Conservation (phyloP, 2,888 invertebrate species). For the Agriopis marginaria region DNA sequence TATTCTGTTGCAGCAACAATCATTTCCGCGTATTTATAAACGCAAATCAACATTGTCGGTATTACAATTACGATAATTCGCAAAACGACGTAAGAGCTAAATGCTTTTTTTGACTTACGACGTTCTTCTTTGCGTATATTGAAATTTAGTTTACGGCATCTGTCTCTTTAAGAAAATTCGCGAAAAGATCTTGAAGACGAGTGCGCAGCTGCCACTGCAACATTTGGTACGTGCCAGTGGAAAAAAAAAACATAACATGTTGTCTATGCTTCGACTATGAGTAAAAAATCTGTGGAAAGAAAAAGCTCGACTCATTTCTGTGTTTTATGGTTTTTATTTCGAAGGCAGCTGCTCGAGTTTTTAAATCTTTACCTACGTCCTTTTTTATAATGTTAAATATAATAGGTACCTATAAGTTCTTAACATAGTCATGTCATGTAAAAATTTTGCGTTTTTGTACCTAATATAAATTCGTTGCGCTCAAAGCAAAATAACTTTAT, state of each 20-base stretch:
- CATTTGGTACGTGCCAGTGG: slow-evolving; percentile 81
- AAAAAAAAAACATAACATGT: slow-evolving; percentile 62
- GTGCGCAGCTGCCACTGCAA: slow-evolving; percentile 72
- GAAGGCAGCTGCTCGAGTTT: slow-evolving; percentile 25
- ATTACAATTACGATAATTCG: slow-evolving; percentile 17
- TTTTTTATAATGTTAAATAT: too few relatives aligned
- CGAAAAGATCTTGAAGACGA: slow-evolving; percentile 68
- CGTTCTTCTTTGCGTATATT: slow-evolving; percentile 44
- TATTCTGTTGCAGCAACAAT: slow-evolving; percentile 12
- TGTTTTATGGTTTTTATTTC: slow-evolving; percentile 35
- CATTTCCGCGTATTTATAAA: slow-evolving; percentile 19
- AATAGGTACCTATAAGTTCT: too few relatives aligned
- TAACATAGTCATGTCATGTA: background rate
- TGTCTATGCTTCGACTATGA: slow-evolving; percentile 45
- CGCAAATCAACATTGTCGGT: slow-evolving; percentile 31
- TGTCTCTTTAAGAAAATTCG: slow-evolving; percentile 74
- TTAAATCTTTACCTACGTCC: background rate
- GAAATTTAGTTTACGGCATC: slow-evolving; percentile 56
- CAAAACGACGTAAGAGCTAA: slow-evolving; percentile 39
- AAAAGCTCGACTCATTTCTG: slow-evolving; percentile 33
- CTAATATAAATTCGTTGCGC: slow-evolving; percentile 12
- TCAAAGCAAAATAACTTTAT: slow-evolving; percentile 20
- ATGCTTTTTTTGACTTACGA: slow-evolving; percentile 43
- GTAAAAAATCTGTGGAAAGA: slow-evolving; percentile 47
- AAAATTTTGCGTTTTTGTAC: background rate